Conservation (phyloP, 2,113 vertebrate species). For the Myotis davidii region DNA sequence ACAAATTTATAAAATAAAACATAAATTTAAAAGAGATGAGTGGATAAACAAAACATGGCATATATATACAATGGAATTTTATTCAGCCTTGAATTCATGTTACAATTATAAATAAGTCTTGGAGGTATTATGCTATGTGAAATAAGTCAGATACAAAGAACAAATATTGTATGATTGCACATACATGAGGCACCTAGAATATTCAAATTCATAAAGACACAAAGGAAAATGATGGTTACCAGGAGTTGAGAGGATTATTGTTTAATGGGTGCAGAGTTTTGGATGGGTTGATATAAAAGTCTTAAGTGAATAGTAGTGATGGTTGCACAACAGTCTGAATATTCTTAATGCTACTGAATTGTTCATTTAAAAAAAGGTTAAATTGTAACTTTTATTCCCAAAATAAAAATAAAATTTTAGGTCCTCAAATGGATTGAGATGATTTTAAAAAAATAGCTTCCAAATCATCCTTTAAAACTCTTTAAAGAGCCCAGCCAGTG, state of each 20-base stretch:
- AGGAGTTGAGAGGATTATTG: background rate
- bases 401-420: background rate
- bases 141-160: background rate
- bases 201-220: background rate
- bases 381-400: background rate
- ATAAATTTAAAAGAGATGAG: background rate
- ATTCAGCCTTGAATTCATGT: background rate
- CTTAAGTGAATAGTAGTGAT: background rate
- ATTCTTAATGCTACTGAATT: background rate
- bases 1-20: no score
- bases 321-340: background rate
- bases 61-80: background rate
- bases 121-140: background rate
- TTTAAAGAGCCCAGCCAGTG: background rate
- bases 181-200: background rate
- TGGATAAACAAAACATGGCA: background rate
- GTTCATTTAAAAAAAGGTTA: background rate
- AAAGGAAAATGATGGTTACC: background rate
- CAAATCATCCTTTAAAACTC: conserved; percentile 17
- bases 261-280: background rate
- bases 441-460: background rate
- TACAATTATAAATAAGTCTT: background rate
- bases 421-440: background rate
- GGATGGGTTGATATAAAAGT: background rate
- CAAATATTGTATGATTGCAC: background rate